These are phyloP conservation scores for Hydractinia echinata DNA, from an alignment of 30 jellyfish, hydroid and myxozoan species.

Conservation along the genomic window DNA sequence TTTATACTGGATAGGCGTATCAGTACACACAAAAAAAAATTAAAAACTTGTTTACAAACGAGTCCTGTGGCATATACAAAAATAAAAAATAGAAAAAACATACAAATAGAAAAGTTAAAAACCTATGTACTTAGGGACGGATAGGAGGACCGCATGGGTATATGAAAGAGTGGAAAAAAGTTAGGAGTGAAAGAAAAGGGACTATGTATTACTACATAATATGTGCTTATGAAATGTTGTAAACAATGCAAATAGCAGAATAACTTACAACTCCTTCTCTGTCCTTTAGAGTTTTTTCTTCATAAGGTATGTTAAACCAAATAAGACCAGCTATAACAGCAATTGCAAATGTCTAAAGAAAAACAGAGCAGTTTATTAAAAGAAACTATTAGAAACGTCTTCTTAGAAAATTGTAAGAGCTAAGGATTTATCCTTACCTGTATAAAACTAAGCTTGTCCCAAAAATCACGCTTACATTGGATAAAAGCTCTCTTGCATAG, in stretches of 20 bases:
- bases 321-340: constrained; percentile 40
- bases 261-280: constrained; percentile 53
- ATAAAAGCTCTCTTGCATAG: constrained; percentile 48
- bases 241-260: not conserved
- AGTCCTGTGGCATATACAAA: too few species aligned
- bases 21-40: too few species aligned
- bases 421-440: constrained; percentile 34
- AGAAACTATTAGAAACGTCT: not conserved
- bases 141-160: too few species aligned
- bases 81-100: too few species aligned
- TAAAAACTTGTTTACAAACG: too few species aligned
- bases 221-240: not conserved
- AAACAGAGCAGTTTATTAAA: not conserved
- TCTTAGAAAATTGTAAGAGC: not conserved
- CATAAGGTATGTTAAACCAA: constrained; percentile 68
- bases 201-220: too few species aligned
- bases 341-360: constrained; percentile 38
- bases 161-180: not conserved
- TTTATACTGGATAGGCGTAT: too few species aligned
- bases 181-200: not conserved
- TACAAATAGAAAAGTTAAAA: too few species aligned
- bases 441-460: constrained; percentile 46
- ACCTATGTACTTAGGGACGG: too few species aligned
- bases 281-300: constrained; percentile 42
- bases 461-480: constrained; percentile 45